A percentile compares a stretch with the other conserved stretches of the same genome.
Conservation (phyloP, 2,113 vertebrate genomes). For the Origma solitaria region DNA sequence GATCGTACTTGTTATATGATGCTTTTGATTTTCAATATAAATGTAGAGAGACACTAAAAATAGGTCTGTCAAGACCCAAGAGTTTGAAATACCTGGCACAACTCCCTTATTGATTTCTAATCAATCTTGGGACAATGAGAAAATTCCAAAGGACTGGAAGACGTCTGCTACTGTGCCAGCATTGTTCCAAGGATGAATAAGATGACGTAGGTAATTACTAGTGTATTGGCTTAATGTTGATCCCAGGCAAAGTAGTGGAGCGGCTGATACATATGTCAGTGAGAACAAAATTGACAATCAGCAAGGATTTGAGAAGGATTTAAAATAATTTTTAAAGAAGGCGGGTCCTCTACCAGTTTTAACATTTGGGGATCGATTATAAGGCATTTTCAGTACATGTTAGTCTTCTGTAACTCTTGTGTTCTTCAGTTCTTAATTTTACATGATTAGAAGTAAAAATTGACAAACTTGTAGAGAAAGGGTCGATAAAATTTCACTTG, state of each 20-base stretch:
- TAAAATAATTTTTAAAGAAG: background rate
- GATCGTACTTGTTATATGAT: background rate
- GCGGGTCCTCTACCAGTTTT: background rate
- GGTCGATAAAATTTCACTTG: background rate
- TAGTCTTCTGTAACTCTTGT: background rate
- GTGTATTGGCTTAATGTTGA: background rate
- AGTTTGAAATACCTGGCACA: background rate
- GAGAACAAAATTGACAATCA: background rate
- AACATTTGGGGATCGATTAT: background rate
- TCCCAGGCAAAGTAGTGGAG: background rate
- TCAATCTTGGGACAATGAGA: background rate
- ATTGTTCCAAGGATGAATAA: background rate
- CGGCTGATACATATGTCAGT: background rate
- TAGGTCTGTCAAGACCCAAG: background rate
- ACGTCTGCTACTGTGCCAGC: background rate
- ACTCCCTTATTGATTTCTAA: constrained; percentile 6
- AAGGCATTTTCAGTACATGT: background rate
- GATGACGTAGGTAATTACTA: background rate
- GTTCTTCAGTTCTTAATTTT: background rate
- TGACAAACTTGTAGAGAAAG: background rate
- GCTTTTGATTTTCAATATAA: background rate
- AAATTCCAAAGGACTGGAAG: background rate
- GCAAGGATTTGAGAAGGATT: background rate
- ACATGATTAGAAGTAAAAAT: background rate
- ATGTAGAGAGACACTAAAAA: background rate